Conservation (phyloP, 2,113 vertebrate species). For the Odobenus rosmarus region DNA sequence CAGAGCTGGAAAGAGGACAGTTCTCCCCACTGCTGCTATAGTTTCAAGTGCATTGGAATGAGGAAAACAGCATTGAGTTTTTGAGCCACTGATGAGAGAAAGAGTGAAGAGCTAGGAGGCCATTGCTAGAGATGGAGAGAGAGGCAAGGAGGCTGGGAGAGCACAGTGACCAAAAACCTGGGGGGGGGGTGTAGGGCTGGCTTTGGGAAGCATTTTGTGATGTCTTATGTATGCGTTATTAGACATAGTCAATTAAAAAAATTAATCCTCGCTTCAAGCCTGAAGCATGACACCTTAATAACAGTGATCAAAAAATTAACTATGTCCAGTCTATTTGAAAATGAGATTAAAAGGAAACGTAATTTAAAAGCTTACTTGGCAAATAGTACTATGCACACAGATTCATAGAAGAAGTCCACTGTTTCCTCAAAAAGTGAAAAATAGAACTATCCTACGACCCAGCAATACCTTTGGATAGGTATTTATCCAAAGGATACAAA, state of each 20-base stretch:
- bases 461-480: too few relatives aligned
- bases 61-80: not conserved
- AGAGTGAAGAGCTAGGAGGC: not conserved
- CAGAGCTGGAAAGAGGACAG: not conserved
- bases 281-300: not conserved
- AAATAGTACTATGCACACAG: not conserved
- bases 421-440: too few relatives aligned
- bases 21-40: not conserved
- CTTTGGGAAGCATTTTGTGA: not conserved
- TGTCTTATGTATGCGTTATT: not conserved
- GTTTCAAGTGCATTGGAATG: not conserved
- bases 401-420: not conserved
- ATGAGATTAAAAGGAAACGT: not conserved
- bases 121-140: not conserved
- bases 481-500: too few relatives aligned
- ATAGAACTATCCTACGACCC: too few relatives aligned
- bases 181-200: not conserved
- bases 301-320: not conserved
- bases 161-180: not conserved
- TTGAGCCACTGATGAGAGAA: not conserved
- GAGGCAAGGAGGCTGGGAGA: rapidly evolving
- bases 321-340: not conserved
- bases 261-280: not conserved
- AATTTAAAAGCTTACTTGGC: constrained; percentile 18
- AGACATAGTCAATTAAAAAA: not conserved